These are phyloP conservation scores for Volucella bombylans DNA, from an alignment of 2,888 invertebrate genomes.

Conservation along the genomic window DNA sequence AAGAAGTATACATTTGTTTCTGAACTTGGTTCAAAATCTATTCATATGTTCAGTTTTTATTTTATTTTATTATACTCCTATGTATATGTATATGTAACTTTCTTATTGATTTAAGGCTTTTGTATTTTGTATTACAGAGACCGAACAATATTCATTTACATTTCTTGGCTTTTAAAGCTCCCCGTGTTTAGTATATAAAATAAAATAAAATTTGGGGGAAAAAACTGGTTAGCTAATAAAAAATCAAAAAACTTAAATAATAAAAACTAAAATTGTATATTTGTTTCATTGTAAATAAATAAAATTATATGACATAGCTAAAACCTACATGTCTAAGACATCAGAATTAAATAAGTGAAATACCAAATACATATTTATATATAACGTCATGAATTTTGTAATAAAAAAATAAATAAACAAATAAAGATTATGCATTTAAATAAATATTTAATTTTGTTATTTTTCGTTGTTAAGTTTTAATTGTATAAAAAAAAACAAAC, in stretches of 20 bases:
- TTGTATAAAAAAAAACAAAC: conserved; percentile 15
- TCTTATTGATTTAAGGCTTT: no score
- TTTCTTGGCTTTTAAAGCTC: not conserved
- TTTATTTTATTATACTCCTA: no score
- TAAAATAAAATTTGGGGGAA: conserved; percentile 3
- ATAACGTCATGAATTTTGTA: conserved; percentile 60
- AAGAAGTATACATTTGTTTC: no score
- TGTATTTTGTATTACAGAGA: no score
- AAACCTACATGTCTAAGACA: conserved; percentile 38
- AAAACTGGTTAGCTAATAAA: conserved; percentile 9
- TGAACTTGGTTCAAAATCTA: no score
- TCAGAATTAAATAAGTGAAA: conserved; percentile 22
- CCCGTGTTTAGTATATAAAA: not conserved
- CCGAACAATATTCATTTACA: no score
- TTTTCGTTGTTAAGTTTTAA: conserved; percentile 60
- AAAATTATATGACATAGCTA: conserved; percentile 11
- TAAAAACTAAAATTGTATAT: conserved; percentile 51
- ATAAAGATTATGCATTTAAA: conserved; percentile 29
- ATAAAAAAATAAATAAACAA: conserved; percentile 37
- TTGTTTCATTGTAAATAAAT: conserved; percentile 69
- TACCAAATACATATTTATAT: conserved; percentile 35
- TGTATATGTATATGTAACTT: no score
- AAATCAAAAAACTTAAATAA: conserved; percentile 23
- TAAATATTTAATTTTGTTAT: conserved; percentile 25
- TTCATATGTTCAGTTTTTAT: no score